These are phyloP conservation scores for Frieseomelitta varia DNA, from an alignment of 1,140 invertebrate species.

Conservation along the genomic window DNA sequence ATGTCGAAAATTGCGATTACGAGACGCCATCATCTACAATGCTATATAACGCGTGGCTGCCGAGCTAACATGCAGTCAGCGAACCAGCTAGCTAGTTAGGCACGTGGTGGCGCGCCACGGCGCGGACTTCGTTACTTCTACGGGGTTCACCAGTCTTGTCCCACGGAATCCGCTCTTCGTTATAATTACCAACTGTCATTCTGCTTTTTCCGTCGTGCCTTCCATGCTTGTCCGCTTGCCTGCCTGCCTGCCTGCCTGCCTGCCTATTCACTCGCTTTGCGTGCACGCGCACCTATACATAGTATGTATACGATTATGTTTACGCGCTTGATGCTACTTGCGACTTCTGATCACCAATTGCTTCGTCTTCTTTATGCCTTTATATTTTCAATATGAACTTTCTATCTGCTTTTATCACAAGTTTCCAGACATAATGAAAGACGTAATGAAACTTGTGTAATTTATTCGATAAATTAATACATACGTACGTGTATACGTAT, in stretches of 20 bases:
- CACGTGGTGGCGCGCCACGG: conserved; percentile 67
- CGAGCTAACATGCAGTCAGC: conserved; percentile 42
- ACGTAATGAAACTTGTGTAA: background rate
- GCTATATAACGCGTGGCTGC: conserved; percentile 45
- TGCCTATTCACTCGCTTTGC: background rate
- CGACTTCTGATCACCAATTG: background rate
- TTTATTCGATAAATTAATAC: background rate
- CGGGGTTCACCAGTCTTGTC: conserved; percentile 61
- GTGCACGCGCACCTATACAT: conserved; percentile 26
- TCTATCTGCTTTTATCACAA: background rate
- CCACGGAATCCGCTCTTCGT: conserved; percentile 57
- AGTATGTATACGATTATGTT: conserved; percentile 28
- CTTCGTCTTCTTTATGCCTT: background rate
- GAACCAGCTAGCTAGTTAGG: conserved; percentile 40
- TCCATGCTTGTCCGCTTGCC: conserved; percentile 20
- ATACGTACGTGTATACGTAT: background rate
- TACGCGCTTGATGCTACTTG: background rate
- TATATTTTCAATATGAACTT: background rate
- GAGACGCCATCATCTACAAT: conserved; percentile 56
- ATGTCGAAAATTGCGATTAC: conserved; percentile 33
- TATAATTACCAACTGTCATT: conserved; percentile 60
- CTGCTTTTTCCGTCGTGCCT: conserved; percentile 43
- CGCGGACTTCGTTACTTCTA: conserved; percentile 58
- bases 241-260: conserved; percentile 14
- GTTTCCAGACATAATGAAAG: background rate